Evolutionary conservation across 2,888 invertebrate species (phyloP).

Genomic region (Leistus spinibarbis): DNA sequence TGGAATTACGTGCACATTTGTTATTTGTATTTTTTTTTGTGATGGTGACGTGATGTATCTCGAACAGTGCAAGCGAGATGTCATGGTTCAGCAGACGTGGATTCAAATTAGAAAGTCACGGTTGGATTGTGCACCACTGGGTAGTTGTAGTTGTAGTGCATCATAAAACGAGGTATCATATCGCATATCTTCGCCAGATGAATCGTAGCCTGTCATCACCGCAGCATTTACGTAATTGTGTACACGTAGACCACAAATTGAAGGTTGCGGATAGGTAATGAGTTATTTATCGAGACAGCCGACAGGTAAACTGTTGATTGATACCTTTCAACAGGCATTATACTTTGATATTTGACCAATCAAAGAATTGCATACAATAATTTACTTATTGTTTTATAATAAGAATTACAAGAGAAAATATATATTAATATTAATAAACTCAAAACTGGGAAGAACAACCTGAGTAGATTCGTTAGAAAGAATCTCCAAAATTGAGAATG

Average conservation of each 20-base stretch:
- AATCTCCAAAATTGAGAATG: neutral
- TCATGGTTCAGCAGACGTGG: slow-evolving; percentile 17
- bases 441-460: no score
- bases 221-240: slow-evolving; percentile 7
- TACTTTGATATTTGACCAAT: neutral
- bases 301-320: slow-evolving; percentile 4
- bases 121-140: neutral
- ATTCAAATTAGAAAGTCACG: slow-evolving; percentile 25
- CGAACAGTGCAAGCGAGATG: no score
- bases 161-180: neutral
- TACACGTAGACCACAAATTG: slow-evolving; percentile 24
- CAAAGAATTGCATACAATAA: no score
- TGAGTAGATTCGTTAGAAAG: no score
- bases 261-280: slow-evolving; percentile 24
- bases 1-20: no score
- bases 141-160: neutral
- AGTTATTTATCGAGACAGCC: slow-evolving; percentile 11
- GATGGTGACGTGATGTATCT: no score
- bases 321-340: neutral
- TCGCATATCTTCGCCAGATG: slow-evolving; percentile 1
- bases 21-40: no score
- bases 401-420: no score
- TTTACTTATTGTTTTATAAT: no score
- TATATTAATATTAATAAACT: no score
- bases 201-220: neutral